Evolutionary conservation across 1,140 invertebrate genomes (phyloP).

Genomic region (Branchinecta lindahli): DNA sequence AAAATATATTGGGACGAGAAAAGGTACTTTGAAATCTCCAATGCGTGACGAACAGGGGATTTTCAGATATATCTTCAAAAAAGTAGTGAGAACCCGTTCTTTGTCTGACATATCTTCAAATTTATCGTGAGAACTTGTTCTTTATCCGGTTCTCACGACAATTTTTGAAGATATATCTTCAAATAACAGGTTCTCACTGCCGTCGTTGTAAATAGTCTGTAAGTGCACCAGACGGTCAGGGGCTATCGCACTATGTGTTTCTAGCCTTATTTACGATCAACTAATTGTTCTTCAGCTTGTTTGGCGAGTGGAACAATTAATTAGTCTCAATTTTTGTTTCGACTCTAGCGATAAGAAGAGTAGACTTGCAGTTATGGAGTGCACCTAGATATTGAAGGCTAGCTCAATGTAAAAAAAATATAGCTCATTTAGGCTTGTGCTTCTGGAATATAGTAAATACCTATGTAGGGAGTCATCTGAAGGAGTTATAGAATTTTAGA

Average conservation of each 20-base stretch:
- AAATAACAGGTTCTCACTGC: not conserved
- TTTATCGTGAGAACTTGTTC: not conserved
- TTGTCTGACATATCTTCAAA: too few relatives aligned
- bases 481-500: not conserved
- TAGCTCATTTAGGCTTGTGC: not conserved
- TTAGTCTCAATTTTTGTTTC: not conserved
- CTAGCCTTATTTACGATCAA: not conserved
- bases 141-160: too few relatives aligned
- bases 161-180: not conserved
- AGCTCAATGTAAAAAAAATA: slow-evolving; percentile 23
- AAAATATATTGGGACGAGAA: not conserved
- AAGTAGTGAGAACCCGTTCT: not conserved
- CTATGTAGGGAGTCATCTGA: not conserved
- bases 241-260: not conserved
- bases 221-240: not conserved
- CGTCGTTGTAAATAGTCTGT: not conserved
- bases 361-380: not conserved
- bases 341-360: not conserved
- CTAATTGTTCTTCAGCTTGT: too few relatives aligned
- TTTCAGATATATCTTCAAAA: too few relatives aligned
- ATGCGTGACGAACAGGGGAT: too few relatives aligned
- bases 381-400: not conserved
- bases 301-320: too few relatives aligned
- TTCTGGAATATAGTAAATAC: not conserved
- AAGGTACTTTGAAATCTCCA: not conserved